A percentile compares a stretch with the other conserved stretches of the same genome.
Evolutionary conservation across 2,888 invertebrate species (phyloP).

Genomic region (Pristionchus fissidentatus): DNA sequence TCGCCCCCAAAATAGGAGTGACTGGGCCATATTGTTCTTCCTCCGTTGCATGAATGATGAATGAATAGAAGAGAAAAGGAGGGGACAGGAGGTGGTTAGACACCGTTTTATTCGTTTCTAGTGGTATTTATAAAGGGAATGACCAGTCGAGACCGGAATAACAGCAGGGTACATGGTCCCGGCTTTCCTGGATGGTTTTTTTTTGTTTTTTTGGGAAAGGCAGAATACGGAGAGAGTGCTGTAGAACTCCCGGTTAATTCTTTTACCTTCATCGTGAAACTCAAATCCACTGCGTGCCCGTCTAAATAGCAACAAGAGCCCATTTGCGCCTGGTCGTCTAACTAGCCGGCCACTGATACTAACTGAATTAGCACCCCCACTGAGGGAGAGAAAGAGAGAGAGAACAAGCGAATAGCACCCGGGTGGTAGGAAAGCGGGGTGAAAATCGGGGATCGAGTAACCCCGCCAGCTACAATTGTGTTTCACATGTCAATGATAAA

Average conservation of each 20-base stretch:
- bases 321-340: no score
- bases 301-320: no score
- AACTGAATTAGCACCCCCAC: constrained; percentile 39
- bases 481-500: neutral
- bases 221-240: neutral
- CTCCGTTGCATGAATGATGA: constrained; percentile 37
- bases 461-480: neutral
- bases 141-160: no score
- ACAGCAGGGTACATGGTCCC: no score
- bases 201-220: neutral
- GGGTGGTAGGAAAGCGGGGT: neutral
- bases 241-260: no score
- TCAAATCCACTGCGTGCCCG: no score
- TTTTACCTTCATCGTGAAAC: no score
- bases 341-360: constrained; percentile 11
- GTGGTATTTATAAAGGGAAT: no score
- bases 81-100: neutral
- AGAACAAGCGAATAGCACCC: neutral
- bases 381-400: neutral
- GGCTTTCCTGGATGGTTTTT: neutral
- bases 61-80: neutral
- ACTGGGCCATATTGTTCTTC: constrained; percentile 18
- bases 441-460: neutral
- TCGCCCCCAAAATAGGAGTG: neutral
- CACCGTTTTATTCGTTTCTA: constrained; percentile 5